Base-by-base conservation (phyloP, 2,888 invertebrate species). In the Andrena flavipes region DNA sequence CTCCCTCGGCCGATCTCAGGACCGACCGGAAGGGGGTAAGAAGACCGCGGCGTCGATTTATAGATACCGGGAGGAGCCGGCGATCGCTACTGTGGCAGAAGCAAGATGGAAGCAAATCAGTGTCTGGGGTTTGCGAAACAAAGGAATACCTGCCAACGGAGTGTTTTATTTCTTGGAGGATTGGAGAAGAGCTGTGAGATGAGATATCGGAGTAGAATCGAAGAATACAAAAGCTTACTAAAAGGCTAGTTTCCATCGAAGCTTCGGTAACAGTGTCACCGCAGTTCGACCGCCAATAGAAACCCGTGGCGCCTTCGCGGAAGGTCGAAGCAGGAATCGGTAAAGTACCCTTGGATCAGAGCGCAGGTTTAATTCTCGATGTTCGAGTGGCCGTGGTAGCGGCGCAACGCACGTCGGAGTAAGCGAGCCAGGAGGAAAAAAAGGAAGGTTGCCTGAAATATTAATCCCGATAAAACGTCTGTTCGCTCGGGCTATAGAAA, bases 401-500 rank as follows among this genome's bases (percentile, higher is more conserved):
- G 20, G n/a, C 35, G 54, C 26, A 8, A 54, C 35, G n/a, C 72
- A 20, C 10, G 54, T 48, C 30, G 48, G 0, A 63, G 48, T 13
- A 6, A 10, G 26, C 23, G 16, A 2, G 8, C 8, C 7, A 7
- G 23, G 30, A 10, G 20, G 4, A 8, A 13, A 29, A 29, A 20
- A 13, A 29, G 33, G 26, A 48, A 35, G 8, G 64, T 54, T 35
- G 69, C 33, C 65, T 42, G 71, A 70, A 80, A 67, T 84, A 79
- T 86, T 81, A 78, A 81, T 87, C 67, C 59, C 48, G 78, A 71
- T 78, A 74, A 87, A 80, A 51, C 63, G 73, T 72, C 60, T 49
- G 78, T 72, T 54, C 62, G 73, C 33, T 33, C 30, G 62, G 63
- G 30, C 64, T 29, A 76, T 56, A 74, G 80, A 82, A 82, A 87